Evolutionary conservation across 1,140 invertebrate genomes (phyloP).

Genomic region (Drosophila repleta): DNA sequence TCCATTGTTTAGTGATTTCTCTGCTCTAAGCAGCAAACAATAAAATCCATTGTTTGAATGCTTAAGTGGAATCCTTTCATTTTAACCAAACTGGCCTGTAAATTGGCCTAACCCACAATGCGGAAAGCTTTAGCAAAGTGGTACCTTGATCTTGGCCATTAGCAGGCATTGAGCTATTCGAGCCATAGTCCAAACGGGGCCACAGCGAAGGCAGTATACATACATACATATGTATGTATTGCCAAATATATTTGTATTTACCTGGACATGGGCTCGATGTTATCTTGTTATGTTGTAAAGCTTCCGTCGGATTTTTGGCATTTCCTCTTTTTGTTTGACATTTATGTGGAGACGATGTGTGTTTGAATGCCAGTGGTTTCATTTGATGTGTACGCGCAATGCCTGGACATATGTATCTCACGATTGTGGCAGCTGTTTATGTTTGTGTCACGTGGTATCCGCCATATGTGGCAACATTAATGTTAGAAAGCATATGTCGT

Average conservation of each 20-base stretch:
- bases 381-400: slow-evolving; percentile 27
- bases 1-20: slow-evolving; percentile 28
- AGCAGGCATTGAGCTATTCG: slow-evolving; percentile 4
- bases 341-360: slow-evolving; percentile 42
- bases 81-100: slow-evolving; percentile 40
- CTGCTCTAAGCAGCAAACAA: slow-evolving; percentile 52
- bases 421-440: slow-evolving; percentile 65
- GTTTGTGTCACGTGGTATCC: slow-evolving; percentile 73
- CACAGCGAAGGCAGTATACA: slow-evolving; percentile 16
- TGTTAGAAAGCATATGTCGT: slow-evolving; percentile 9
- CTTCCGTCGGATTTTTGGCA: slow-evolving; percentile 56
- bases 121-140: slow-evolving; percentile 1
- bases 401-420: slow-evolving; percentile 52
- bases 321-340: slow-evolving; percentile 69
- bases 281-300: slow-evolving; percentile 38
- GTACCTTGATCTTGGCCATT: slow-evolving; percentile 52
- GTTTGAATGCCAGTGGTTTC: slow-evolving; percentile 27
- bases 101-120: slow-evolving; percentile 33
- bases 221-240: background rate
- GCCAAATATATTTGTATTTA: slow-evolving; percentile 6
- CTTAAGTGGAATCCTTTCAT: slow-evolving; percentile 49
- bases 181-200: slow-evolving; percentile 19
- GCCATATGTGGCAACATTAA: slow-evolving; percentile 69
- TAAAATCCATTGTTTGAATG: slow-evolving; percentile 59
- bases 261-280: slow-evolving; percentile 11